Base-by-base conservation (phyloP, 2,797 vertebrate species). In the Typhlichthys eigenmanni region DNA sequence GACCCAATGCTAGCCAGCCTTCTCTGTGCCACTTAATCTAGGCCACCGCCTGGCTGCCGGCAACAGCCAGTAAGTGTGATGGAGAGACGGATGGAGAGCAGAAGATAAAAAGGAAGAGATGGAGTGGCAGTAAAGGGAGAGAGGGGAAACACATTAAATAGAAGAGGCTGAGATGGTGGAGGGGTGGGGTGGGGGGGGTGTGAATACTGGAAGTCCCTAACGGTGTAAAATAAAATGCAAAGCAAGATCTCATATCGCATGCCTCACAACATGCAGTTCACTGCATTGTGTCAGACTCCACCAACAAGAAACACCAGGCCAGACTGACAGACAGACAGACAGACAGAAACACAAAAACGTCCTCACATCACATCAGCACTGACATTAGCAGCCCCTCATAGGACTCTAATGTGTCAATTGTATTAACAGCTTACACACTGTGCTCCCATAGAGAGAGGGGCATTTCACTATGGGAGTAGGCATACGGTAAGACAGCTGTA, bases 21-120 rank as follows among this genome's bases (percentile, higher is more conserved):
- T 38, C 24, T 88, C 78, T 82, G 80, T 62, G 61, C 58, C 24
- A 61, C 69, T 80, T 66, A 60, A 92, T 88, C 83, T 92, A 90
- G 90, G 92, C 68, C 89, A 88, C 66, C 70, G 71, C 66, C 66
- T 87, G 67, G 86, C 90, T 91, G 62, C 70, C 16, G 90, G 91
- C 86, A 54, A 73, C 49, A 75, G 51, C 62, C 43, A 32, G 60
- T 47, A 34, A 45, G 45, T 7, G 45, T 19, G 43, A 34, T 19
- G 49, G 45, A 56, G 59, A 62, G 24, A 16, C 9, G 29, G 19
- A 62, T 47, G 53, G n/a, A 9, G 47, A 72, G 55, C 19, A 45
- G 54, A 52, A 38, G 29, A 55, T 19, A 58, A 53, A 74, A 53
- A 53, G 55, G 71, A 19, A 17, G 68, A 71, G 62, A 32, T 29